phyloP scores from a whole-genome alignment of 2,888 invertebrate species.

The Cephus runcator region DNA sequence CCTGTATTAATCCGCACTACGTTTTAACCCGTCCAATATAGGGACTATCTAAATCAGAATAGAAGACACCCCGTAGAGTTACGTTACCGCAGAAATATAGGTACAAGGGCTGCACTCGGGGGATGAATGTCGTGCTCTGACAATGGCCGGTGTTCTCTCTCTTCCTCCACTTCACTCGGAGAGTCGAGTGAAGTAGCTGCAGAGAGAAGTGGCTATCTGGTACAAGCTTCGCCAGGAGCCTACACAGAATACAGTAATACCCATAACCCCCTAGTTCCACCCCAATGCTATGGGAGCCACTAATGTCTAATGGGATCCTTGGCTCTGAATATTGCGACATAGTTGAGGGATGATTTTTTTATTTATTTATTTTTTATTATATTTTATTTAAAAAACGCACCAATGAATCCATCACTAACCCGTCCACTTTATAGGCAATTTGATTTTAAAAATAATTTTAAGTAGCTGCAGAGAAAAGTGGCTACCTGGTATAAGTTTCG shows the following conservation, averaged over 20 bases:
- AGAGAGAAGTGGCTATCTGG: constrained; percentile 44
- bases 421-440: no score
- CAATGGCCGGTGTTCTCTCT: constrained; percentile 48
- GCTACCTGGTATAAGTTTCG: constrained; percentile 36
- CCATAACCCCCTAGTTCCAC: constrained; percentile 15
- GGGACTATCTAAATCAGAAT: no score
- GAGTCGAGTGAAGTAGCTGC: constrained; percentile 26
- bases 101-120: constrained; percentile 29
- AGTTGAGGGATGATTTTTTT: not conserved
- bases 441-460: no score
- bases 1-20: no score
- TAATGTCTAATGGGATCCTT: constrained; percentile 49
- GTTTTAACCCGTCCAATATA: no score
- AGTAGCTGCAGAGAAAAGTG: constrained; percentile 43
- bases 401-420: no score
- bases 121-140: constrained; percentile 50
- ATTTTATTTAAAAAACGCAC: no score
- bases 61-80: constrained; percentile 38
- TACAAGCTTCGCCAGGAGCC: constrained; percentile 37
- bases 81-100: constrained; percentile 29
- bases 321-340: constrained; percentile 29
- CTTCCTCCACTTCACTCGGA: constrained; percentile 18
- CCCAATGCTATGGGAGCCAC: constrained; percentile 39
- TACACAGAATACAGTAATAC: constrained; percentile 27
- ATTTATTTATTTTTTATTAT: no score